Percentiles rank a stretch among this genome's conserved stretches.
These are phyloP conservation scores for Aplysina aerophoba DNA, from an alignment of 37 sponge, comb jelly and placozoan genomes.

Conservation along the genomic window DNA sequence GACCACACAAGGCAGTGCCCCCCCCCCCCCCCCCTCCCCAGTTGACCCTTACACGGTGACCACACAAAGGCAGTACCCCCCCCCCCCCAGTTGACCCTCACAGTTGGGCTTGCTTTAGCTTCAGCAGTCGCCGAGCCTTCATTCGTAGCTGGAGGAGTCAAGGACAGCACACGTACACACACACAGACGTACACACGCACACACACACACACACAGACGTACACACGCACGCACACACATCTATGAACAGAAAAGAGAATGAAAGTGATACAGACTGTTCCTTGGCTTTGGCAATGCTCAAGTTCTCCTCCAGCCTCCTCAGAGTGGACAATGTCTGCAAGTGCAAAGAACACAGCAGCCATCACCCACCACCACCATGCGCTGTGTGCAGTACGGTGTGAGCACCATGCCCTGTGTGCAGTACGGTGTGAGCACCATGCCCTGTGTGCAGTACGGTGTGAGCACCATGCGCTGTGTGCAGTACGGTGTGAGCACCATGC, in stretches of 20 bases:
- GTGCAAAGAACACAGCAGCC: not conserved
- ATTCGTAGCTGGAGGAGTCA: not conserved
- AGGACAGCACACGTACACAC: slow-evolving; percentile 21
- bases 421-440: too few species aligned
- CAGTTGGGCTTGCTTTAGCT: not conserved
- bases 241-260: not conserved
- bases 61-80: not conserved
- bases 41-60: not conserved
- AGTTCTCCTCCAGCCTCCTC: slow-evolving; percentile 71
- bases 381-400: not conserved
- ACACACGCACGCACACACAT: slow-evolving; percentile 12
- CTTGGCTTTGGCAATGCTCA: slow-evolving; percentile 69
- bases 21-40: too few species aligned
- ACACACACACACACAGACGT: not conserved
- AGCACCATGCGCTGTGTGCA: too few species aligned
- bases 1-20: not conserved
- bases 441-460: not conserved
- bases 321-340: slow-evolving; percentile 58
- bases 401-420: too few species aligned
- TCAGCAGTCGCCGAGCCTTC: not conserved
- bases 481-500: too few species aligned
- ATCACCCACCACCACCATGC: not conserved
- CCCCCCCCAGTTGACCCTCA: not conserved
- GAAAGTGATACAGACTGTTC: slow-evolving; percentile 68
- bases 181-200: slow-evolving; percentile 9